Evolutionary conservation across 2,888 invertebrate species (phyloP).

Genomic region (Lymantria monacha): DNA sequence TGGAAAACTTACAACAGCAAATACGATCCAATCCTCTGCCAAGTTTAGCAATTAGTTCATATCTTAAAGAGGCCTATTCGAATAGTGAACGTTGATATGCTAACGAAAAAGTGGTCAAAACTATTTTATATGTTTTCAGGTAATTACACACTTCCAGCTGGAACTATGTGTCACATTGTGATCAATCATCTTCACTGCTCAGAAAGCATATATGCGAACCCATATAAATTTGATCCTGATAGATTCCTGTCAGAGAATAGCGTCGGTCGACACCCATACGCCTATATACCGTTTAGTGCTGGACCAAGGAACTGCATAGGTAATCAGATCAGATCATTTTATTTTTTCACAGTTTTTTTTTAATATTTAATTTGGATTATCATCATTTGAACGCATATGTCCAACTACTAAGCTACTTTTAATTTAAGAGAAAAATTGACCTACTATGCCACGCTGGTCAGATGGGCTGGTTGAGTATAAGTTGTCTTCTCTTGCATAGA

Average conservation of each 20-base stretch:
- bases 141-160: slow-evolving; percentile 64
- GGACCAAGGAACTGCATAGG: slow-evolving; percentile 85
- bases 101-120: no score
- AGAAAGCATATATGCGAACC: slow-evolving; percentile 83
- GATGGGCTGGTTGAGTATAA: no score
- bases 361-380: not conserved
- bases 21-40: no score
- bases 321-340: slow-evolving; percentile 4
- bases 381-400: not conserved
- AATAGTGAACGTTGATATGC: no score
- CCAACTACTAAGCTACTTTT: not conserved
- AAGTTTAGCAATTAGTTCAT: no score
- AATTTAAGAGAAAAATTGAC: no score
- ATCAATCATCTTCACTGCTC: slow-evolving; percentile 84
- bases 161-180: slow-evolving; percentile 74
- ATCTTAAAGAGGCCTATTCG: no score
- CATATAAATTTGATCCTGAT: slow-evolving; percentile 86
- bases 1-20: no score
- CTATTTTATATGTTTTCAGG: slow-evolving; percentile 34
- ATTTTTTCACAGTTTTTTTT: not conserved
- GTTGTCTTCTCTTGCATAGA: no score
- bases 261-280: slow-evolving; percentile 81
- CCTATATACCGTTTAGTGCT: slow-evolving; percentile 86
- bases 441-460: no score
- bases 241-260: slow-evolving; percentile 84